These are phyloP conservation scores for Callocephalon fimbriatum DNA, from an alignment of 2,113 vertebrate genomes.

Conservation along the genomic window DNA sequence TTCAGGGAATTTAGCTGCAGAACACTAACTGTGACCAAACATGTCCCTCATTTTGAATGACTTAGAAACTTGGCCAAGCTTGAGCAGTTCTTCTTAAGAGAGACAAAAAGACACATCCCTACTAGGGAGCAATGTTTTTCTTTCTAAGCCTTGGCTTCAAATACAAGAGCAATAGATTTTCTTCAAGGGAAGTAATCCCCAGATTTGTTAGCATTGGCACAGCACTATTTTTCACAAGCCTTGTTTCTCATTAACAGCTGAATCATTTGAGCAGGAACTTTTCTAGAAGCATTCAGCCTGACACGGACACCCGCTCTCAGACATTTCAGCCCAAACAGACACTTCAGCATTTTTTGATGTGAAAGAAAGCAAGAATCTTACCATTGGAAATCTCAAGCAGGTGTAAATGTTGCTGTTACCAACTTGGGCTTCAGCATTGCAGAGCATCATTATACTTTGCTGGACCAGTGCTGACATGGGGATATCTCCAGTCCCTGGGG, in stretches of 20 bases:
- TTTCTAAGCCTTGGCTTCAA: neutral
- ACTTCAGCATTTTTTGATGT: neutral
- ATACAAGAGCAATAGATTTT: neutral
- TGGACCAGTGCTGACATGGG: rapidly evolving
- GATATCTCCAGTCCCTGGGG: neutral
- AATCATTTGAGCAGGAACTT: constrained; percentile 31
- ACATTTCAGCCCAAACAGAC: neutral
- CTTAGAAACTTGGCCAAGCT: neutral
- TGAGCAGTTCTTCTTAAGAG: neutral
- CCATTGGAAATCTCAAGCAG: neutral
- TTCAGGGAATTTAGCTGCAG: neutral
- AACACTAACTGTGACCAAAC: neutral
- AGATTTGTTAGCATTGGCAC: constrained; percentile 37
- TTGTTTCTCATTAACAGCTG: constrained; percentile 18
- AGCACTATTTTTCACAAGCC: neutral
- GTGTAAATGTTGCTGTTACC: neutral
- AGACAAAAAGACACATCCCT: neutral
- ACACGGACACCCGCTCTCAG: neutral
- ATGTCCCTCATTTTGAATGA: neutral
- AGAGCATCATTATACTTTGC: neutral
- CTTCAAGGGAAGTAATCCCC: constrained; percentile 44
- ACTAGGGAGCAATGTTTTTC: neutral
- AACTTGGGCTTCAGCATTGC: neutral
- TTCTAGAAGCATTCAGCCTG: constrained; percentile 4
- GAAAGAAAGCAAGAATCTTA: neutral